Percentiles rank a stretch among this genome's conserved stretches.
Evolutionary conservation across 1,140 invertebrate genomes (phyloP).

Genomic region (Macrotrachela quadricornifera): DNA sequence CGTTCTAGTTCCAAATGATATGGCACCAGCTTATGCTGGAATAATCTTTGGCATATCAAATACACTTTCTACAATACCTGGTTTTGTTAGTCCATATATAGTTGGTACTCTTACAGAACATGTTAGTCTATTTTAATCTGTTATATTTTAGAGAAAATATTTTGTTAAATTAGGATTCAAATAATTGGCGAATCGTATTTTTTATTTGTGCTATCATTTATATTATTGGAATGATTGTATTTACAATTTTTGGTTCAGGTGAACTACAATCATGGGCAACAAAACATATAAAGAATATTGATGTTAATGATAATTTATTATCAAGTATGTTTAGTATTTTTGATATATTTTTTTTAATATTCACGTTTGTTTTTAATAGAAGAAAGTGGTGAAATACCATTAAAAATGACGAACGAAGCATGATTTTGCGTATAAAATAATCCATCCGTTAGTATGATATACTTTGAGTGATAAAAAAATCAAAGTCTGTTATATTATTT

Average conservation of each 20-base stretch:
- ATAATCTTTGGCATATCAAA: conserved; percentile 7
- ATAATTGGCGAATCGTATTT: conserved; percentile 29
- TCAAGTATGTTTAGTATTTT: too few relatives aligned
- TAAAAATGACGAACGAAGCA: too few relatives aligned
- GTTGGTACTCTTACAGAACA: conserved; percentile 6
- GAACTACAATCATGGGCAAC: conserved; percentile 17
- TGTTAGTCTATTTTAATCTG: background rate
- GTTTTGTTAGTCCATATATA: conserved; percentile 1
- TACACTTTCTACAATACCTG: background rate
- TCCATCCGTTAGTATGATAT: too few relatives aligned
- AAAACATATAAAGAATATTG: too few relatives aligned
- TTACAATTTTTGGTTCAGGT: conserved; percentile 20
- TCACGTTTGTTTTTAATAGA: too few relatives aligned
- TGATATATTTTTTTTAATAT: too few relatives aligned
- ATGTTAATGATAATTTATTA: too few relatives aligned
- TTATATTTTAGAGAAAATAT: too few relatives aligned
- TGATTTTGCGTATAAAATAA: too few relatives aligned
- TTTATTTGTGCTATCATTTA: conserved; percentile 21
- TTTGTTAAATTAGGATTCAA: conserved; percentile 5
- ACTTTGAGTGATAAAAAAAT: too few relatives aligned
- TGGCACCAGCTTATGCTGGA: background rate
- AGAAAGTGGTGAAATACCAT: too few relatives aligned
- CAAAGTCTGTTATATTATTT: too few relatives aligned
- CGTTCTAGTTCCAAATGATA: background rate
- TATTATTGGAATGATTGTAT: conserved; percentile 19